Base-by-base conservation (phyloP, 1,140 invertebrate genomes). In the Gonioctena quinquepunctata region DNA sequence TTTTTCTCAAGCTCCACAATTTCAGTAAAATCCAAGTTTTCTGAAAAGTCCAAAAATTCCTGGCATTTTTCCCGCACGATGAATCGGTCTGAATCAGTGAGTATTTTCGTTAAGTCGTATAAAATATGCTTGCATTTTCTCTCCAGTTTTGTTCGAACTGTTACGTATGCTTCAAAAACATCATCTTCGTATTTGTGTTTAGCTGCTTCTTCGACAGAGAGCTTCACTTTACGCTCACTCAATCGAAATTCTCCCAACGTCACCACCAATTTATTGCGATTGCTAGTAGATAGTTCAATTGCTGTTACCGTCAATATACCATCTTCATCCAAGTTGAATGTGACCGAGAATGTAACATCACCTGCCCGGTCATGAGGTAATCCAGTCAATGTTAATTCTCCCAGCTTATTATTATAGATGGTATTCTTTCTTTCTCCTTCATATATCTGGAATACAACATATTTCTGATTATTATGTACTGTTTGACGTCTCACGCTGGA, bases 371-470 rank as follows among this genome's bases (percentile, higher is more conserved):
- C 26, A 16, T 2, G 26, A 49, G 69, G 69, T 18, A 70, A 13
- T 19, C 57, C 52, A 28, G 56, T 66, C 2, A 70, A 48, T 1
- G 13, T 11, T 21, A 70, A 70, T 28, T 25, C 42, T 13, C 64
- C 64, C 7, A 70, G 33, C 21, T 26, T n/a, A 65, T 70, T 59
- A 19, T 70, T 70, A 7, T 42, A 18, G n/a, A 23, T 4, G 52
- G 23, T 48, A 25, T 66, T 70, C 25, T 70, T 60, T 21, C 63
- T 50, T 27, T 70, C 69, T 1, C 69, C 69, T 48, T 70, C 64
- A 27, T 18, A 70, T 6, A 70, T 66, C 25, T 57, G 21, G 28
- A 70, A 65, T 4, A 13, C 23, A 3, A 66, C 26, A 6, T 22
- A 21, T 48, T 7, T 27, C 27, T 70, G 69, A 18, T 70, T 21